Conservation (phyloP, 2,113 vertebrate species). For the Cebidichthys violaceus region DNA sequence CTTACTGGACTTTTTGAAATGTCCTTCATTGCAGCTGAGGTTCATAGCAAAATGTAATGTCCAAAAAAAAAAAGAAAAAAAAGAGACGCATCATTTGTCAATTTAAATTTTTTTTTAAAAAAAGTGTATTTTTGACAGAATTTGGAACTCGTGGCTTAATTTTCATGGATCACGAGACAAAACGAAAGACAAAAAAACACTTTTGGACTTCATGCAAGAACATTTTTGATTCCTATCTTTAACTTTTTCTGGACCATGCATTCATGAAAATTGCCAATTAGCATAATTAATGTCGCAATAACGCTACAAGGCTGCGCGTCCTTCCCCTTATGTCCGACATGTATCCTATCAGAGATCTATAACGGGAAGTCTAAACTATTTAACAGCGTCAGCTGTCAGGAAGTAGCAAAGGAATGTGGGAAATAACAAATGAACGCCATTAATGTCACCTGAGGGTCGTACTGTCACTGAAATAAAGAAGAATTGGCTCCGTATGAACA, state of each 20-base stretch:
- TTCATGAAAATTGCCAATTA: neutral
- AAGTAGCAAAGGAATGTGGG: neutral
- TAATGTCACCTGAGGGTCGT: neutral
- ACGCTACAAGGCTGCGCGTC: neutral
- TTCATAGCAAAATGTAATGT: neutral
- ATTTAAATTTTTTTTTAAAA: too few species aligned
- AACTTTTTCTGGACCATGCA: neutral
- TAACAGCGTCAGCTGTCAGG: neutral
- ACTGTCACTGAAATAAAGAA: neutral
- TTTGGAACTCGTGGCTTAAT: neutral
- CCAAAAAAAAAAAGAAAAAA: neutral
- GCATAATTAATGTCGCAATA: neutral
- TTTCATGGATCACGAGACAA: neutral
- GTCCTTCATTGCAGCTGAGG: constrained; percentile 20
- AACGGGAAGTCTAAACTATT: neutral
- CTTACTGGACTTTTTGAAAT: constrained; percentile 28
- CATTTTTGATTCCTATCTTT: neutral
- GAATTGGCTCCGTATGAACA: neutral
- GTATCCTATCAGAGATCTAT: neutral
- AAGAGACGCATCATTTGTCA: neutral
- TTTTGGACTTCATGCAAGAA: neutral
- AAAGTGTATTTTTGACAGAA: neutral
- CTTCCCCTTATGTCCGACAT: neutral
- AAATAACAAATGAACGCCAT: neutral
- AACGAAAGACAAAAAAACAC: too few species aligned